A percentile compares a stretch with the other conserved stretches of the same genome.
Conservation (phyloP, 2,888 invertebrate species). For the Enchytraeus crypticus region DNA sequence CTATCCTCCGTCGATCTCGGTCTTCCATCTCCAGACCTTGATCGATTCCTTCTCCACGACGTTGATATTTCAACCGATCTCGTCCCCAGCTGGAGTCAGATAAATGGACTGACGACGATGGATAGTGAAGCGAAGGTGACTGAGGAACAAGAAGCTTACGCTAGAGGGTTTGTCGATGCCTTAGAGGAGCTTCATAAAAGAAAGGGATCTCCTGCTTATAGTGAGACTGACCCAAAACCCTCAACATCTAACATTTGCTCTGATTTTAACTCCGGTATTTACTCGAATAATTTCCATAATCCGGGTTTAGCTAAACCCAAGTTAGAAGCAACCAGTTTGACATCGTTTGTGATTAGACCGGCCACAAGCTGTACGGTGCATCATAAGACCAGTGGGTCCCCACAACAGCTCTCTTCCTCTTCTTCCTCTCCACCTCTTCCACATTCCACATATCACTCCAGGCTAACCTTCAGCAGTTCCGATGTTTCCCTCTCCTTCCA, state of each 20-base stretch:
- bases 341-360: no score
- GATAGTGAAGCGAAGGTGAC: slow-evolving; percentile 6
- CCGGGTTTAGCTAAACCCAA: background rate
- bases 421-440: background rate
- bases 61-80: slow-evolving; percentile 37
- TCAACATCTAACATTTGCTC: background rate
- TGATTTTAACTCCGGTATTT: background rate
- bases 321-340: no score
- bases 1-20: slow-evolving; percentile 55
- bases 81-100: background rate
- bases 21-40: slow-evolving; percentile 79
- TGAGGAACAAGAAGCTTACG: slow-evolving; percentile 59
- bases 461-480: background rate
- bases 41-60: slow-evolving; percentile 67
- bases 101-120: slow-evolving; percentile 60
- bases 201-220: background rate
- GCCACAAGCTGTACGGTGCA: no score
- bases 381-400: background rate
- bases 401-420: background rate
- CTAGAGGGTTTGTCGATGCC: slow-evolving; percentile 59
- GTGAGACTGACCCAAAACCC: background rate
- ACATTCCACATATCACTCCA: no score
- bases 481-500: background rate
- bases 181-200: slow-evolving; percentile 62
- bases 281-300: background rate